Percentiles rank a stretch among this genome's conserved stretches.
Conservation (phyloP, 2,888 invertebrate genomes). For the Cremastinae sp. region DNA sequence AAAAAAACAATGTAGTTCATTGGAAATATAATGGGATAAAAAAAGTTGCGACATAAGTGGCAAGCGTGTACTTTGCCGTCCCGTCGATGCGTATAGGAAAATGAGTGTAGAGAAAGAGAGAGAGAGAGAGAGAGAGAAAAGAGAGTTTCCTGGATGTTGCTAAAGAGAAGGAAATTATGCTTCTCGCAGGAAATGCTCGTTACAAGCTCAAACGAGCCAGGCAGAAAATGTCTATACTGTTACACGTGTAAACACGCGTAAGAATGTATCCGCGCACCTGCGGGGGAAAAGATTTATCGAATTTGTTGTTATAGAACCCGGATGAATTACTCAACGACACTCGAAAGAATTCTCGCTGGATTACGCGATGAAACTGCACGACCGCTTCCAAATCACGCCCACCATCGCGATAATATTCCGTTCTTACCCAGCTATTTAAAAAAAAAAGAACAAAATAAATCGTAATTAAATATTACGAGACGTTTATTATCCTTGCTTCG, state of each 20-base stretch:
- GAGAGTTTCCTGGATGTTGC: slow-evolving; percentile 44
- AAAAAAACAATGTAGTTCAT: too few species aligned
- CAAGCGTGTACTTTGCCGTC: too few species aligned
- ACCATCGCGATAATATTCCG: slow-evolving; percentile 53
- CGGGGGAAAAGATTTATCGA: slow-evolving; percentile 20
- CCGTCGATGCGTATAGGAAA: neutral
- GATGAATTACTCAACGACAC: slow-evolving; percentile 43
- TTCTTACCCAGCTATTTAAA: slow-evolving; percentile 29
- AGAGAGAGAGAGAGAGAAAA: slow-evolving; percentile 19
- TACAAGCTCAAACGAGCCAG: slow-evolving; percentile 46
- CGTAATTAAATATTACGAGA: slow-evolving; percentile 56
- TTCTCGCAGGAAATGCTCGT: slow-evolving; percentile 52
- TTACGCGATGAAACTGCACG: slow-evolving; percentile 52
- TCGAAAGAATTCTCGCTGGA: slow-evolving; percentile 44
- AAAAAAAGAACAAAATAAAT: slow-evolving; percentile 5
- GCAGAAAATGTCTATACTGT: neutral
- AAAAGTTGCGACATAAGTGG: neutral
- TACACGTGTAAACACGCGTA: neutral
- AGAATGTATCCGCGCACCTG: slow-evolving; percentile 2
- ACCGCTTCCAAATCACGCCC: slow-evolving; percentile 26
- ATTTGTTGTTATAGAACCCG: slow-evolving; percentile 27
- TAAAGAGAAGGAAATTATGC: slow-evolving; percentile 54
- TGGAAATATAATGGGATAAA: neutral
- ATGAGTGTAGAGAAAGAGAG: slow-evolving; percentile 25
- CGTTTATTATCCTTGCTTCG: slow-evolving; percentile 35